Base-by-base conservation (phyloP, 2,888 invertebrate genomes). In the Pristionchus exspectatus region DNA sequence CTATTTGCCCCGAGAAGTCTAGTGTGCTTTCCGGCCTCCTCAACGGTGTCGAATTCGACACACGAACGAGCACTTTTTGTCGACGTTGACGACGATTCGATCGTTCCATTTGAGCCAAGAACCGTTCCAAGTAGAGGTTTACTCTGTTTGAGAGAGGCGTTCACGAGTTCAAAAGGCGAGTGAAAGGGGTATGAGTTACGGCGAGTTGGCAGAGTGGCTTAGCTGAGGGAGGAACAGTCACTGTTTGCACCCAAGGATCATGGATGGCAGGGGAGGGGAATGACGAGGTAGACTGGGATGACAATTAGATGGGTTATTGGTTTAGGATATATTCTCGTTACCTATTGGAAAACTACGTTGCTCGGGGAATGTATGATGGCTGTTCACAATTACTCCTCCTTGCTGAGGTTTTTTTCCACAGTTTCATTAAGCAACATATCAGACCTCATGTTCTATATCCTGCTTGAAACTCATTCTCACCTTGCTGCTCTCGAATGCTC, bases 121-220 rank as follows among this genome's bases (percentile, higher is more conserved):
- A 50, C 44, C 56, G 54, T 83, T 83, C 81, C 81, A 83, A n/a
- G 50, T 50, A 54, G 83, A 83, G 83, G 50, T 83, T 83, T 56
- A 50, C 54, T 33, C 27, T 74, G 9, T 21, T 74, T 30, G 30
- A 74, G 16, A 7, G 9, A 69, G 69, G 69, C 27, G n/a, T 69
- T 69, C 44, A 69, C 14, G 27, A 44, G 74, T 33, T 74, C 74
- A 74, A 63, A 24, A 63, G 63, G 21, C 7, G 63, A 4, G n/a
- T n/a, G 10, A 38, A 38, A 16, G 81, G 24, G 81, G 81, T 81
- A 81, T 81, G 81, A 81, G 81, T 81, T 81, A 81, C 81, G 10
- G 18, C 18, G 27, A 38, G 81, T 81, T 81, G 30, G n/a, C 81
- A 81, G 81, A 81, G 59, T 38, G 30, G 84, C 84, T 85, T 59